Evolutionary conservation across 1,140 invertebrate species (phyloP).

Genomic region (Pogonus chalceus): DNA sequence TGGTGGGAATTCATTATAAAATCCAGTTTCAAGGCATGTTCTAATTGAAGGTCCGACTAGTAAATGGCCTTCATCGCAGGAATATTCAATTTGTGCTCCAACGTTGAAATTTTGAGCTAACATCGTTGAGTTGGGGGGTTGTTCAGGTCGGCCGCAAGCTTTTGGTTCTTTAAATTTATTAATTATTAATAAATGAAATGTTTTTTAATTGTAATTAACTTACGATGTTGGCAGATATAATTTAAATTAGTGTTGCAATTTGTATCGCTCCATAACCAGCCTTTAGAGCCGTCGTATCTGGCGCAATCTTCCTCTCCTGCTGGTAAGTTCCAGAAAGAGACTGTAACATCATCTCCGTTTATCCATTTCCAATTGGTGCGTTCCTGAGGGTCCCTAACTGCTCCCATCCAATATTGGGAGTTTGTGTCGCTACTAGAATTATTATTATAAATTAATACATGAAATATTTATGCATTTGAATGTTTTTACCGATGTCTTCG

Average conservation of each 20-base stretch:
- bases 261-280: constrained; percentile 91
- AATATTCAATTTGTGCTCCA: constrained; percentile 76
- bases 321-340: constrained; percentile 87
- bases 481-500: constrained; percentile 60
- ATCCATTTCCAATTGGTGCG: constrained; percentile 83
- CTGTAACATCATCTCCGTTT: constrained; percentile 75
- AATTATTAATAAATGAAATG: not conserved
- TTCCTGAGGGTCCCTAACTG: constrained; percentile 69
- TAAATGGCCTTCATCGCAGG: constrained; percentile 76
- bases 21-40: constrained; percentile 81
- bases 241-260: constrained; percentile 77
- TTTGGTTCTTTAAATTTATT: constrained; percentile 56
- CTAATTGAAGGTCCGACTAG: constrained; percentile 73
- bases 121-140: constrained; percentile 89
- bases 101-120: constrained; percentile 63
- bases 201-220: constrained; percentile 36
- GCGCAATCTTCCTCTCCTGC: constrained; percentile 78
- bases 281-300: constrained; percentile 82
- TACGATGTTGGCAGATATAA: constrained; percentile 90
- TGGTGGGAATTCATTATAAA: constrained; percentile 88
- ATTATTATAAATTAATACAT: not conserved
- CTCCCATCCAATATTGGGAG: constrained; percentile 92
- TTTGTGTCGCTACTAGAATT: constrained; percentile 67
- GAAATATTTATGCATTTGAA: not conserved
- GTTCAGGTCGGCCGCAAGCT: constrained; percentile 81